Percentiles rank a stretch among this genome's conserved stretches.
phyloP scores from a whole-genome alignment of 1,140 invertebrate genomes.

The Caenorhabditis inopinata region DNA sequence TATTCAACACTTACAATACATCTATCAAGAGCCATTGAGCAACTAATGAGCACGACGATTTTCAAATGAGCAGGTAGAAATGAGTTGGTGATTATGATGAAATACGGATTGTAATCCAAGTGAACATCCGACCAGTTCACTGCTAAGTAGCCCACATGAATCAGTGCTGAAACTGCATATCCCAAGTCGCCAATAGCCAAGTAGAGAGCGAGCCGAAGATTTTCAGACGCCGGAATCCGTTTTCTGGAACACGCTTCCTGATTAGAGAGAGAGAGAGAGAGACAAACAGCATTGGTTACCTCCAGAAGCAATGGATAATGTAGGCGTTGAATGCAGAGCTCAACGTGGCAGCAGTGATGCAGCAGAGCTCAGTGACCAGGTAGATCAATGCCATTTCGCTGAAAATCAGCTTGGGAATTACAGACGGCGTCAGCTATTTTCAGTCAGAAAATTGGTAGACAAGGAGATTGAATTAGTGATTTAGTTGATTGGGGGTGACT shows the following conservation, averaged over 20 bases:
- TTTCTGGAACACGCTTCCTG: neutral
- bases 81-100: neutral
- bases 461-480: too few species aligned
- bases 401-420: neutral
- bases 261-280: neutral
- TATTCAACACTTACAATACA: constrained; percentile 1
- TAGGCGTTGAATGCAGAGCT: constrained; percentile 4
- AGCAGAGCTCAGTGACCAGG: neutral
- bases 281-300: constrained; percentile 82
- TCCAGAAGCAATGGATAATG: constrained; percentile 12
- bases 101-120: neutral
- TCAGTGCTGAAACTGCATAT: neutral
- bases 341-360: constrained; percentile 3
- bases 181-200: neutral
- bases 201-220: neutral
- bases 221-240: neutral
- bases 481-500: too few species aligned
- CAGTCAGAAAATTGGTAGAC: too few species aligned
- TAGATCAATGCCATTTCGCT: constrained; percentile 7
- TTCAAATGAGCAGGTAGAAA: neutral
- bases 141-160: neutral
- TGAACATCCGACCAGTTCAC: neutral
- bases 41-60: neutral
- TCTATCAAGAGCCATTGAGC: constrained; percentile 10
- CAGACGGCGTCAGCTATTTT: too few species aligned